Evolutionary conservation across 2,113 vertebrate species (phyloP).

Genomic region (Ammospiza nelsoni): DNA sequence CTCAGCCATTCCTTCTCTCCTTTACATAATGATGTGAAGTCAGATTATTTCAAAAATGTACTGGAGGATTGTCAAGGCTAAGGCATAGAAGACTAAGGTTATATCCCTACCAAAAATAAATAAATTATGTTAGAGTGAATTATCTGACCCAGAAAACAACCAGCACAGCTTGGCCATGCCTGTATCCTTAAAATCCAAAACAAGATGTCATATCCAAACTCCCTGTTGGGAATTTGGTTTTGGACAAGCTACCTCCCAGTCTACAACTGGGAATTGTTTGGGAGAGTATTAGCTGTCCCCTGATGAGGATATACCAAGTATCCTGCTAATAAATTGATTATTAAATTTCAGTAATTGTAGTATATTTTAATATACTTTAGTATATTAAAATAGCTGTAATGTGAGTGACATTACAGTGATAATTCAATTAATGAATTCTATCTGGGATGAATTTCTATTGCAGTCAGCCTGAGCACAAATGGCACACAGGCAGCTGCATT

Average conservation of each 20-base stretch:
- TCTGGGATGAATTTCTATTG: too few species aligned
- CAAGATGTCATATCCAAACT: background rate
- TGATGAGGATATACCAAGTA: background rate
- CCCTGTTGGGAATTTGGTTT: background rate
- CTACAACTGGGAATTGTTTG: background rate
- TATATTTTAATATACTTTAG: too few species aligned
- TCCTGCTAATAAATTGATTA: background rate
- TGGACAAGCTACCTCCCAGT: background rate
- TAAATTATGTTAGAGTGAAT: background rate
- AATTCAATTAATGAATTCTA: background rate
- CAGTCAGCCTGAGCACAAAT: background rate
- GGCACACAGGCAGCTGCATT: background rate
- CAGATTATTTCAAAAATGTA: constrained; percentile 6
- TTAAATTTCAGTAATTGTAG: background rate
- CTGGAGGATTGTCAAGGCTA: background rate
- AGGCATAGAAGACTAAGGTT: background rate
- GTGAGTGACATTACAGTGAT: background rate
- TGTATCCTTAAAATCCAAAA: background rate
- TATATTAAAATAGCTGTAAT: background rate
- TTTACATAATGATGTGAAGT: constrained; percentile 20
- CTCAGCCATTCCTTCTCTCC: background rate
- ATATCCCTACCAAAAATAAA: background rate
- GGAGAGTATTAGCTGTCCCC: background rate
- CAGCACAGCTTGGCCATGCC: background rate
- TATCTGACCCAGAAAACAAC: background rate